Evolutionary conservation across 2,113 vertebrate species (phyloP), one percentile per base, ranked within the genome.

Genomic region (Grammomys dolichurus): DNA sequence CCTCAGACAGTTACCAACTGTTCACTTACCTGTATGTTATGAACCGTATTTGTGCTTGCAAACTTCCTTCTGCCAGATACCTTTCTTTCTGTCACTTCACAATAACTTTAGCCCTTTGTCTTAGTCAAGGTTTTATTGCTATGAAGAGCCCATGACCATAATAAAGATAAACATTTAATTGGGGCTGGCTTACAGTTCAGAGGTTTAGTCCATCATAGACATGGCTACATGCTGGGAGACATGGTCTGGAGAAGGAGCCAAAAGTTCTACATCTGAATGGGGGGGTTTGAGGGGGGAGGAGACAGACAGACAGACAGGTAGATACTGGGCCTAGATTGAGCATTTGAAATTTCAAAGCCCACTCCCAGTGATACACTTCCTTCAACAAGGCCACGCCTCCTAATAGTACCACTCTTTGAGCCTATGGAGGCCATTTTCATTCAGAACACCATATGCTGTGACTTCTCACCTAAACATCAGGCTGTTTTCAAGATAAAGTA

Each of bases 401-500:
- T 77, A 78, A 20, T 58, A 40, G 80, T 60, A 5, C 80, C 22
- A 82, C 36, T 82, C 12, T 82, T 13, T 82, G 80, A 82, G 80
- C 36, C 54, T 40, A 4, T 26, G 36, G 36, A 20, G 6, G 11
- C 80, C 36, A 60, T 82, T 58, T 56, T 40, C 54, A 82, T 58
- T 58, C 12, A 82, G 3, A 58, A 22, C 36, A 81, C 20, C 36
- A 58, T n/a, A 58, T 22, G 20, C 51, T 60, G 24, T 84, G n/a
- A 43, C n/a, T 96, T 90, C 14, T 82, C 46, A 24, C 72, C 65
- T 40, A 65, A 54, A 70, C 12, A n/a, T 81, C 5, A 72, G 69
- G 40, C 48, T 69, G 40, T 95, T 95, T 92, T 89, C 77, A 86
- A 43, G 36, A 28, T 80, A 58, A 91, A 87, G 58, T 63, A 36